These are phyloP conservation scores for Spilarctia lutea DNA, from an alignment of 2,888 invertebrate species.

Conservation along the genomic window DNA sequence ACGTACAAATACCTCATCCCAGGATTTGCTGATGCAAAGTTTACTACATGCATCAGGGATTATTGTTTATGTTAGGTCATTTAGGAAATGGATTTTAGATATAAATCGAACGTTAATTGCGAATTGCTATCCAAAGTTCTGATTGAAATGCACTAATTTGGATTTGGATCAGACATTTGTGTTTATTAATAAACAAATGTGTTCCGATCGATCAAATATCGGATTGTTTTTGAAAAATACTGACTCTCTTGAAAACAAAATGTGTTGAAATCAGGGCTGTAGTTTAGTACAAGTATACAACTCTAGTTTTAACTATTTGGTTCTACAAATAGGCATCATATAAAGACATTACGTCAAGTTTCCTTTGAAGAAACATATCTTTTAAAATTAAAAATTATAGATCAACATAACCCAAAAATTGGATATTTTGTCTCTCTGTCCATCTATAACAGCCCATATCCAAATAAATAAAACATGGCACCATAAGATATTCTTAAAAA, in stretches of 20 bases:
- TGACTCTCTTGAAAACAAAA: too few relatives aligned
- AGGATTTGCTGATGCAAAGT: background rate
- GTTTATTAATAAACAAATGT: background rate
- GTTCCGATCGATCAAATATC: background rate
- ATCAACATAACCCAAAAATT: too few relatives aligned
- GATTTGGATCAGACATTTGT: background rate
- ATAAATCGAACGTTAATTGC: background rate
- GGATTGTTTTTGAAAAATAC: background rate
- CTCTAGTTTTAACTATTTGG: too few relatives aligned
- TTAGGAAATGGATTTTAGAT: background rate
- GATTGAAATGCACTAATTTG: background rate
- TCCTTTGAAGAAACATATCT: too few relatives aligned
- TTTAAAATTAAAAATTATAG: too few relatives aligned
- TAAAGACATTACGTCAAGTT: too few relatives aligned
- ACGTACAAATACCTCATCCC: background rate
- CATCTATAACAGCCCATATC: background rate
- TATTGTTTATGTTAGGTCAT: background rate
- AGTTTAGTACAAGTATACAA: too few relatives aligned
- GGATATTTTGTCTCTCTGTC: too few relatives aligned
- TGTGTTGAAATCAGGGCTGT: too few relatives aligned
- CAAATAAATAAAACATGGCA: background rate
- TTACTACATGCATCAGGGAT: conserved; percentile 1
- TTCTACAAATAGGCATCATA: too few relatives aligned
- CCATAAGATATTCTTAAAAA: background rate
- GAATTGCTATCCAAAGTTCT: background rate